These are phyloP conservation scores for Microcebus griseorufus DNA, from an alignment of 2,113 vertebrate genomes.

Conservation along the genomic window DNA sequence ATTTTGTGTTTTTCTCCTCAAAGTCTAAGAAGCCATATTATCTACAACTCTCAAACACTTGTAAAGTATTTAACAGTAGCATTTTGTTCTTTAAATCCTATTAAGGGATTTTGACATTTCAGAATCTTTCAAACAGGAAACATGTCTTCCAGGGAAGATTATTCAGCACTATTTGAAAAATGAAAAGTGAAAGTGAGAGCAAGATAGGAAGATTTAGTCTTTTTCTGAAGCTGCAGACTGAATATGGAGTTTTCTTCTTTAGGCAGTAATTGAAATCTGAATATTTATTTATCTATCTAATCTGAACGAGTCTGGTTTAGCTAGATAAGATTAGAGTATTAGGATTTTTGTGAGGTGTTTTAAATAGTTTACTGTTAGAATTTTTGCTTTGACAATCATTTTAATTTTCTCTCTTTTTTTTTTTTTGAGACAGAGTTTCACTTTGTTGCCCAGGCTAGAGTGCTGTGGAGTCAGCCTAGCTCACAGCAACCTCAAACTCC, in stretches of 20 bases:
- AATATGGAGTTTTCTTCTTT: not conserved
- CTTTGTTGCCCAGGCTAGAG: too few relatives aligned
- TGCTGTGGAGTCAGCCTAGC: too few relatives aligned
- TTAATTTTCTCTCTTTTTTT: conserved; percentile 56
- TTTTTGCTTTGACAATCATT: conserved; percentile 51
- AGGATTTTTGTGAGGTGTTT: conserved; percentile 18
- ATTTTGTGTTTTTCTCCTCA: not conserved
- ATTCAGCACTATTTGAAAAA: conserved; percentile 73
- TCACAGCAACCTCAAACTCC: too few relatives aligned
- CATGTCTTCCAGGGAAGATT: conserved; percentile 77
- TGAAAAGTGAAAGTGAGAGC: conserved; percentile 75
- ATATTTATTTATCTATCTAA: conserved; percentile 57
- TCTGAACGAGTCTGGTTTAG: conserved; percentile 44
- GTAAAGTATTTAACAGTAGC: conserved; percentile 38
- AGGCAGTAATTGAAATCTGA: conserved; percentile 26
- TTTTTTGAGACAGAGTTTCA: not conserved
- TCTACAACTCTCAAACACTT: conserved; percentile 43
- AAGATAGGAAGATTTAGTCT: conserved; percentile 37
- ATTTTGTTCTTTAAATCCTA: conserved; percentile 34
- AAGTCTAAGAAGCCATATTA: not conserved
- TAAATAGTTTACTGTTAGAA: not conserved
- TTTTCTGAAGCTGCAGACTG: not conserved
- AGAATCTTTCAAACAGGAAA: conserved; percentile 67
- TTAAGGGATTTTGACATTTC: conserved; percentile 61
- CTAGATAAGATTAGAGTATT: conserved; percentile 57